Conservation (phyloP, 2,888 invertebrate species). For the Teleogryllus oceanicus region DNA sequence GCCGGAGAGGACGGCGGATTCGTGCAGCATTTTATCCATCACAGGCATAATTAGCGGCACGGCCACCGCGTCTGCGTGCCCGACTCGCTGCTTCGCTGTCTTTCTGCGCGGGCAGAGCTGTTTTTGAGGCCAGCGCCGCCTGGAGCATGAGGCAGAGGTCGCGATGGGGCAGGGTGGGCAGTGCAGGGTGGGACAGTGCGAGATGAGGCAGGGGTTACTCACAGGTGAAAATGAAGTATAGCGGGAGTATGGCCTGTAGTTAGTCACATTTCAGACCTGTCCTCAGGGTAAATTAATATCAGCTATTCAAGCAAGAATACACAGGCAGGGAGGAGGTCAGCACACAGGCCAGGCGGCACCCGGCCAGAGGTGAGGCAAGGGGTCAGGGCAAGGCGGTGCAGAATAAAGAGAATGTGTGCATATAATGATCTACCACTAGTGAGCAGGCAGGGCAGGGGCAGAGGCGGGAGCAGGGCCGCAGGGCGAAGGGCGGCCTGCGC, state of each 20-base stretch:
- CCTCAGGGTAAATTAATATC: conserved; percentile 31
- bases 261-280: conserved; percentile 34
- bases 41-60: not conserved
- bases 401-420: not conserved
- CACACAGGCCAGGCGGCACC: not conserved
- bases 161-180: no score
- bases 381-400: not conserved
- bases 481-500: no score
- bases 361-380: conserved; percentile 12
- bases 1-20: not conserved
- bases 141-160: no score
- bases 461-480: not conserved
- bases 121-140: not conserved
- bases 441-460: no score
- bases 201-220: conserved; percentile 4
- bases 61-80: no score
- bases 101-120: not conserved
- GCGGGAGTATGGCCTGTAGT: conserved; percentile 29
- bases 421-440: no score
- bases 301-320: conserved; percentile 30
- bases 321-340: conserved; percentile 2
- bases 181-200: not conserved
- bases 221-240: conserved; percentile 20
- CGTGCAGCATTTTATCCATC: not conserved
- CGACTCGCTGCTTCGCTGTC: not conserved